Evolutionary conservation across 2,888 invertebrate genomes (phyloP), one percentile per base, ranked within the genome.

Genomic region (Caradrina clavipalpis): DNA sequence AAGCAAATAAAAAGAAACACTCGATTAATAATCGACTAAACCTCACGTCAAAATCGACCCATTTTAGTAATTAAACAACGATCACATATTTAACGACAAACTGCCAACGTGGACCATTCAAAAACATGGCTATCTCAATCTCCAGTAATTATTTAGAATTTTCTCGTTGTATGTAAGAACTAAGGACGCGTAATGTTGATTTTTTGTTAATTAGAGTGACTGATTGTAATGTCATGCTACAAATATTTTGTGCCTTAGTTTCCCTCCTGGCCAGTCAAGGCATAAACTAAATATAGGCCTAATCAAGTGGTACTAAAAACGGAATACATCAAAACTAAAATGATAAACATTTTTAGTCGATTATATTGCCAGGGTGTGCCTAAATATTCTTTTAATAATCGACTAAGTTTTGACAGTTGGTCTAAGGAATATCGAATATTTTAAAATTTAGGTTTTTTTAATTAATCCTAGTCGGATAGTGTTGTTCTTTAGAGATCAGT

Each of bases 121-220:
- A 15, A 54, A 42, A n/a, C 19, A 51, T 2, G 21, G 19, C n/a
- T 49, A 49, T 66, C 26, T 58, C 22, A 63, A 50, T 79, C 68
- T 74, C 66, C 85, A 81, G 76, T 64, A 57, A 60, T 74, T 65
- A 69, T 73, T 51, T 53, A 64, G 47, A 73, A 69, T 66, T 65
- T 75, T 76, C 68, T 81, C 59, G 69, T 70, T 21, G 39, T 77
- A 80, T 82, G 71, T 87, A 79, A 82, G 74, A 79, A 83, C 80
- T 86, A 79, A 82, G 76, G 81, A 83, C 81, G 84, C 66, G 84
- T 83, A 85, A 83, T 84, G 83, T 85, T 85, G 72, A 80, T 79
- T 86, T 87, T 87, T 83, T 86, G 75, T 87, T 85, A 70, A 73
- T 77, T 83, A 82, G 87, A 85, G 84, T 88, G 87, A 86, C 82